phyloP scores from a whole-genome alignment of 2,113 vertebrate genomes.

The Misgurnus anguillicaudatus region DNA sequence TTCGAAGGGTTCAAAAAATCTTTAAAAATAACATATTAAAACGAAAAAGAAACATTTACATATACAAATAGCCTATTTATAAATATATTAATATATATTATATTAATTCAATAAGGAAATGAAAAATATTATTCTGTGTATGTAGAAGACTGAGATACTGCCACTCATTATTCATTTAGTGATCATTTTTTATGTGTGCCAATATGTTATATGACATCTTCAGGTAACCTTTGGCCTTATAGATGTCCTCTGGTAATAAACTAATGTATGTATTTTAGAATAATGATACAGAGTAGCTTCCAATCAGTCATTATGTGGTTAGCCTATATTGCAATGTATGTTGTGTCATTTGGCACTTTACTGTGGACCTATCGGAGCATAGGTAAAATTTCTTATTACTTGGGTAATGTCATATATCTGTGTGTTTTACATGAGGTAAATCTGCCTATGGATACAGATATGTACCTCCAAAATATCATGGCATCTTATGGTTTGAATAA shows the following conservation, averaged over 20 bases:
- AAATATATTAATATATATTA: constrained; percentile 22
- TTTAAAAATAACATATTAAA: constrained; percentile 23
- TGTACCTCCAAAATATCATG: constrained; percentile 86
- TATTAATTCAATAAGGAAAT: constrained; percentile 49
- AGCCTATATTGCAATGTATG: constrained; percentile 77
- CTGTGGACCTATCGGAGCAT: constrained; percentile 86
- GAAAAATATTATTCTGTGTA: constrained; percentile 60
- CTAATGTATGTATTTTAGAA: constrained; percentile 75
- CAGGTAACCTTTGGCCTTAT: constrained; percentile 97
- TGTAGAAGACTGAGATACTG: constrained; percentile 78
- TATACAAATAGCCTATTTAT: constrained; percentile 27
- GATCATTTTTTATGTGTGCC: constrained; percentile 79
- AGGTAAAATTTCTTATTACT: constrained; percentile 94
- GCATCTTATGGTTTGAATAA: constrained; percentile 80
- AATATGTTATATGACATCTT: constrained; percentile 84
- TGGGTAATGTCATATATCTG: constrained; percentile 92
- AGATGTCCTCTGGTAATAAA: constrained; percentile 84
- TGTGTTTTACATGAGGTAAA: constrained; percentile 86
- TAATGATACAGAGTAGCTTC: constrained; percentile 73
- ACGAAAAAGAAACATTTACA: constrained; percentile 48
- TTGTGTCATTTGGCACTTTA: constrained; percentile 94
- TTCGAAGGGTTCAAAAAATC: constrained; percentile 59
- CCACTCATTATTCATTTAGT: constrained; percentile 78
- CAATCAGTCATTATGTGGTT: constrained; percentile 78
- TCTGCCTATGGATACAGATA: constrained; percentile 96